phyloP scores from a whole-genome alignment of 2,113 vertebrate species.

The Pachyramphus minor region DNA sequence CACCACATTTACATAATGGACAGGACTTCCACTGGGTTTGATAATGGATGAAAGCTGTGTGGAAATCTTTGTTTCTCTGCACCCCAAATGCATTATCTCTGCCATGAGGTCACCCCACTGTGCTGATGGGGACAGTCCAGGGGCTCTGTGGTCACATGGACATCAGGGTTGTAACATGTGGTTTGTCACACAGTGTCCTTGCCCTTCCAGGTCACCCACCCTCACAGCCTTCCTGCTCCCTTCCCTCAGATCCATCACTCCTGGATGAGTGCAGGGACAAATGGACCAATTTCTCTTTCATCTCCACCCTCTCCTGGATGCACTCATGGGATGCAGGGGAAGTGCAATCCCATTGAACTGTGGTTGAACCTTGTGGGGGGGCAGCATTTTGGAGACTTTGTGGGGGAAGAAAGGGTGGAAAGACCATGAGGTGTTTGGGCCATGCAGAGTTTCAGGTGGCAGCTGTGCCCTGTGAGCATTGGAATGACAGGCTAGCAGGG shows the following conservation, averaged over 20 bases:
- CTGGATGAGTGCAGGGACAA: neutral
- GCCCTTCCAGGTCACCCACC: neutral
- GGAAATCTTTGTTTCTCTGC: neutral
- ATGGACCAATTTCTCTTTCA: neutral
- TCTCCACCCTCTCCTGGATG: neutral
- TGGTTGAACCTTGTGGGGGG: neutral
- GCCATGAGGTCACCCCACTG: neutral
- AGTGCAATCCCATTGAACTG: neutral
- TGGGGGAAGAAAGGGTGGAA: neutral
- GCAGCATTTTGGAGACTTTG: neutral
- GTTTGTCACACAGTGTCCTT: neutral
- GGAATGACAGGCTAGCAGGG: neutral
- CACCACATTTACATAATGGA: neutral
- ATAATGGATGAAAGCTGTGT: neutral
- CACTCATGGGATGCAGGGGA: neutral
- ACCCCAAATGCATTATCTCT: neutral
- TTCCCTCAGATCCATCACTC: neutral
- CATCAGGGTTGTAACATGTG: rapidly evolving
- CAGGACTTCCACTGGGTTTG: neutral
- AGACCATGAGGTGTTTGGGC: neutral
- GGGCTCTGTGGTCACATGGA: neutral
- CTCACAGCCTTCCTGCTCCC: neutral
- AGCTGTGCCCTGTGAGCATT: neutral
- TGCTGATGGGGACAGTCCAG: neutral
- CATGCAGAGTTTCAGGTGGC: neutral